Evolutionary conservation across 2,113 vertebrate genomes (phyloP), one percentile per base, ranked within the genome.

Genomic region (Taurulus bubalis): DNA sequence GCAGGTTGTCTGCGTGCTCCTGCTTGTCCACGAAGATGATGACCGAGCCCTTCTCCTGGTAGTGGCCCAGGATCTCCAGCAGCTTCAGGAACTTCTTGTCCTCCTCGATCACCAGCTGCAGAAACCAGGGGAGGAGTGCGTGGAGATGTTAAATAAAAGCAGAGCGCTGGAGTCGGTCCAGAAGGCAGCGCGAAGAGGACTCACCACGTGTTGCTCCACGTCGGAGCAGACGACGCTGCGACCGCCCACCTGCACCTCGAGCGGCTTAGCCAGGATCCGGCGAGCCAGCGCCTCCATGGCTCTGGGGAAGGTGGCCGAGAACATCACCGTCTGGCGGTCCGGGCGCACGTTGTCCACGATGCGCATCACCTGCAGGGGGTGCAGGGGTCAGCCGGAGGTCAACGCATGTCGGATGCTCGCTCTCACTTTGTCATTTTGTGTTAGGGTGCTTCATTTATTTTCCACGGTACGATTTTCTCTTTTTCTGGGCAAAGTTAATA

Each of bases 11-110:
- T 1, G 98, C 98, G 0, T 99, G 98, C 85, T 99, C 98, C 85
- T 99, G 98, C 77, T 99, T 99, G 94, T 99, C 98, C 83, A 99
- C 97, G 89, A 99, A 99, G 87, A 99, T 98, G 82, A 99, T 98
- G 81, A 99, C 97, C 0, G 98, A 96, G 80, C 98, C 98, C 55
- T 96, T 98, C 94, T 99, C 98, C 92, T 99, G 98, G 89, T 99
- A 99, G 91, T 97, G 98, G 30, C 98, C 98, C 71, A 99, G 92
- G 38, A 99, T 96, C 85, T 99, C 98, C 87, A 99, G 93, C 62
- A 99, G 93, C 92, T 99, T 99, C 92, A 99, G 86, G 90, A 99
- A 99, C 89, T 99, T 99, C 83, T 97, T 97, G 55, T 99, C 98
- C 90, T 99, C 98, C 47, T 98, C 98, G 78, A 99, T 99, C 53